These are phyloP conservation scores for Anolis sagrei DNA, from an alignment of 2,113 vertebrate species.

Conservation along the genomic window DNA sequence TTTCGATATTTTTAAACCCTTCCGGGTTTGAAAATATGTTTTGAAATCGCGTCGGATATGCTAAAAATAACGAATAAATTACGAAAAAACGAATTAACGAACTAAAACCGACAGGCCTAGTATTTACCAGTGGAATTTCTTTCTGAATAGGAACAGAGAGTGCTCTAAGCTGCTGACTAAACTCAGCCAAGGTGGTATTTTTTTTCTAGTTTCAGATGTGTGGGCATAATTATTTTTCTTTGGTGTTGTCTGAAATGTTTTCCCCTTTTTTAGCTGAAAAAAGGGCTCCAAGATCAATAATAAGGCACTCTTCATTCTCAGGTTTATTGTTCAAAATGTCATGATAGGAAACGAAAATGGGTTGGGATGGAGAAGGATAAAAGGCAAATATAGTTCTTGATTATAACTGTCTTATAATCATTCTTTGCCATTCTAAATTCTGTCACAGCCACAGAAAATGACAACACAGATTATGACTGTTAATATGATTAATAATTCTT, in stretches of 20 bases:
- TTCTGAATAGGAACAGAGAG: background rate
- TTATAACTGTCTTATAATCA: background rate
- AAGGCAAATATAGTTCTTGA: background rate
- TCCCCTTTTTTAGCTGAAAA: background rate
- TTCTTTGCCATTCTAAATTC: slow-evolving; percentile 43
- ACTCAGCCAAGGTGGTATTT: slow-evolving; percentile 69
- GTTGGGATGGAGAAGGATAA: background rate
- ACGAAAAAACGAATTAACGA: no score
- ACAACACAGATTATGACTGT: slow-evolving; percentile 71
- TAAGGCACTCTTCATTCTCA: background rate
- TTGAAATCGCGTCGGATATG: no score
- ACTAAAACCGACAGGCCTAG: no score
- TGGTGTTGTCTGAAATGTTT: background rate
- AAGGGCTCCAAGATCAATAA: background rate
- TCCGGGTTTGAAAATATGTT: no score
- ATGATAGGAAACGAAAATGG: background rate
- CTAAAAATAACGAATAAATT: no score
- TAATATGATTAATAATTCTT: slow-evolving; percentile 49
- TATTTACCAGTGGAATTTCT: background rate
- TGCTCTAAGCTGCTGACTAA: slow-evolving; percentile 67
- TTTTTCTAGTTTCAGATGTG: slow-evolving; percentile 70
- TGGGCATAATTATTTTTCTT: slow-evolving; percentile 54
- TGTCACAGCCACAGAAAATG: slow-evolving; percentile 62
- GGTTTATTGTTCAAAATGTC: background rate
- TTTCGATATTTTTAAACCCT: no score